Base-by-base conservation (phyloP, 1,140 invertebrate genomes). In the Littorina saxatilis region DNA sequence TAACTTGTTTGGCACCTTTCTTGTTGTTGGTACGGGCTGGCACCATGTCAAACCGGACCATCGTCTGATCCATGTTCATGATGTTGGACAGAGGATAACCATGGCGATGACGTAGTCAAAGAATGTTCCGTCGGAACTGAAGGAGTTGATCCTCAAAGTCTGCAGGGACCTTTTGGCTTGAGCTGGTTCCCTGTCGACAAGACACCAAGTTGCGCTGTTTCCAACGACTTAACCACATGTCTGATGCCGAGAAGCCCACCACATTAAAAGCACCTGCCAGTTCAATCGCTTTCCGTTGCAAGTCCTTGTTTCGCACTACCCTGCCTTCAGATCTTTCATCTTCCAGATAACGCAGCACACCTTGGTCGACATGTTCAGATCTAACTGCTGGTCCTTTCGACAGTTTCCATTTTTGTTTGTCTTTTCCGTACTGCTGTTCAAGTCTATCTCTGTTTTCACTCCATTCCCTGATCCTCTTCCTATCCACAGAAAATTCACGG, bases 81-180 rank as follows among this genome's bases (percentile, higher is more conserved):
- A 58, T 58, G 52, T 58, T 5, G 4, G 20, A 58, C 52, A 58
- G 52, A 9, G 52, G 52, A n/a, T 58, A 58, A n/a, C 20, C 52
- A 58, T 58, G 52, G 20, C 5, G 52, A 20, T 58, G 52, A 58
- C 52, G 20, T 23, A 58, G 52, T 20, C 52, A n/a, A 3, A 58
- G 52, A 58, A 58, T 58, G 20, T 58, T 58, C n/a, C 52, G 52
- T 23, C 52, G 52, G 52, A 58, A 58, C 52, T 58, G 52, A 58
- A 58, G 52, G 27, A 58, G 52, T 20, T 58, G 52, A 5, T 58
- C 52, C 27, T 58, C 5, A 20, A 58, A 58, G 52, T 58, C 52
- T 9, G 52, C 52, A 58, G 52, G 52, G 27, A 58, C 27, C 52
- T 58, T 58, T 58, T 58, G 52, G 52, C 52, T 58, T 17, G 5